A percentile compares a stretch with the other conserved stretches of the same genome.
Conservation (phyloP, 2,888 invertebrate species). For the Phoronis australis region DNA sequence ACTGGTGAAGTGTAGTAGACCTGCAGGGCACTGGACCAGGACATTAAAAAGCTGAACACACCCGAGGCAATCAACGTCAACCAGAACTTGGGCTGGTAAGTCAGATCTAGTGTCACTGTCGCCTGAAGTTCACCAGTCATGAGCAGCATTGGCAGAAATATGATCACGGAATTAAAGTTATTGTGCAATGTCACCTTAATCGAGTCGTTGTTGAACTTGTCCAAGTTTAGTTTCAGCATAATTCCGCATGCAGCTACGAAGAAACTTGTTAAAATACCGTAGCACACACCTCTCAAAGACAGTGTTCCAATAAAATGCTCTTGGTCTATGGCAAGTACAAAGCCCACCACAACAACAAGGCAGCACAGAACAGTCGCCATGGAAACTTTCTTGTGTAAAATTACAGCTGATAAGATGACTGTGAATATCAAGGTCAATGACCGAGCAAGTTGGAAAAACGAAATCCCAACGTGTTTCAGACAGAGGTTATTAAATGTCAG, state of each 20-base stretch:
- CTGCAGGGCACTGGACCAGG: slow-evolving; percentile 48
- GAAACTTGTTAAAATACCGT: neutral
- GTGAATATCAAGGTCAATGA: neutral
- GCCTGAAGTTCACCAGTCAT: no score
- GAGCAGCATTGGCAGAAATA: neutral
- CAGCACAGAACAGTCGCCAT: neutral
- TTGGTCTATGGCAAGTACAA: neutral
- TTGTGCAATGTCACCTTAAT: neutral
- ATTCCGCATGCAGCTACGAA: neutral
- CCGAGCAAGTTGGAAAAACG: neutral
- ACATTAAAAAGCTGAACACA: slow-evolving; percentile 37
- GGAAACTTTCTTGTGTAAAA: neutral
- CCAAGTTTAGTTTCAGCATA: neutral
- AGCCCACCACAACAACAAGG: neutral
- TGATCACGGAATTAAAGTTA: neutral
- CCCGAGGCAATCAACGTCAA: slow-evolving; percentile 35
- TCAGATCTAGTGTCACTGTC: no score
- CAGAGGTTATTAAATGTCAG: neutral
- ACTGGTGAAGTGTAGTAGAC: slow-evolving; percentile 50
- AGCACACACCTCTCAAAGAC: neutral
- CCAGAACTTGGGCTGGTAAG: no score
- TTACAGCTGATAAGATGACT: neutral
- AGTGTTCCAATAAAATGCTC: neutral
- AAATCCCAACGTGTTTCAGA: neutral
- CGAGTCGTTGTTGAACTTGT: neutral